Base-by-base conservation (phyloP, 1,140 invertebrate species). In the Anadara kagoshimensis region DNA sequence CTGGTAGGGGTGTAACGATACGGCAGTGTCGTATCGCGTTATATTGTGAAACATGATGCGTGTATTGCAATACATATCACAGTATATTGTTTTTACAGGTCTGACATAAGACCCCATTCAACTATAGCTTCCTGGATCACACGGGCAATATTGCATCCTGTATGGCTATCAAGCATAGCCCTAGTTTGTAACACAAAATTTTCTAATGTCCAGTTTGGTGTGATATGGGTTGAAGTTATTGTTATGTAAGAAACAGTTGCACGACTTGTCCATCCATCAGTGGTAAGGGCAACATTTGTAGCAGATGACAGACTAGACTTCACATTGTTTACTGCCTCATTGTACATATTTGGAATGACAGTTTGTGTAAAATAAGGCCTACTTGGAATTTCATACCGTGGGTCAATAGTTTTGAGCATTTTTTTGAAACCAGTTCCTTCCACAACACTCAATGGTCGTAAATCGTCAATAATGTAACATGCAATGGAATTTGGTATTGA, bases 131-230 rank as follows among this genome's bases (percentile, higher is more conserved):
- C n/a, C n/a, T n/a, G n/a, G n/a, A n/a, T n/a, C n/a, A n/a, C n/a
- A n/a, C n/a, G n/a, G n/a, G n/a, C n/a, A n/a, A n/a, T n/a, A n/a
- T n/a, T n/a, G n/a, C n/a, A n/a, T n/a, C 58, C 58, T 44, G 45
- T 68, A 18, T 61, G 54, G 36, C 41, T 66, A 20, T 63, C 58
- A 63, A 59, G 45, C 24, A 71, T 49, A 16, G 45, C 29, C 29
- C 59, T 63, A 11, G 58, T 71, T 54, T 54, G 58, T 14, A 62
- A 4, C 8, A 71, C 43, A 54, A 53, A 62, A 36, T 45, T 54
- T 41, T 24, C 24, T 51, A 53, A 41, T 36, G 10, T 44, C 62
- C 63, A 66, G 43, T 53, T 58, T 36, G 22, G 12, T 43, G 29
- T 57, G 26, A 74, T 49, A 68, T 26, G 24, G 4, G 43, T 16